A percentile compares a stretch with the other conserved stretches of the same genome.
Evolutionary conservation across 1,140 invertebrate species (phyloP).

Genomic region (Eurosta solidaginis): DNA sequence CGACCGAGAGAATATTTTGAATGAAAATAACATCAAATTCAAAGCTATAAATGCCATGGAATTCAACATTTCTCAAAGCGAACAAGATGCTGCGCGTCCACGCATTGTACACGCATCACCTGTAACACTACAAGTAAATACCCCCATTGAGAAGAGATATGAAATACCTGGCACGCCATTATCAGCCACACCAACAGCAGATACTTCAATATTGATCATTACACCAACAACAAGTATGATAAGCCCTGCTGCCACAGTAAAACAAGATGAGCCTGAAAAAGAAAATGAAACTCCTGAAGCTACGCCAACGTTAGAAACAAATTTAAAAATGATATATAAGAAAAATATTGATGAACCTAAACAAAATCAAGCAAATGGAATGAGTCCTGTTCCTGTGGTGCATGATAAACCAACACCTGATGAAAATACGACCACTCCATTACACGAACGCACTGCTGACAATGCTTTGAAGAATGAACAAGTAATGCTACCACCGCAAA

Average conservation of each 20-base stretch:
- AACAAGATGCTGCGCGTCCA: slow-evolving; percentile 44
- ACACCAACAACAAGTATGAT: not conserved
- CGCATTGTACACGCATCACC: slow-evolving; percentile 39
- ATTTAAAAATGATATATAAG: not conserved
- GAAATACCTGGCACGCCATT: not conserved
- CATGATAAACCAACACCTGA: not conserved
- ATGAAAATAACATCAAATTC: slow-evolving; percentile 51
- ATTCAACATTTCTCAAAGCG: slow-evolving; percentile 47
- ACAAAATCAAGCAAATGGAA: not conserved
- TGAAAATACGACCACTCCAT: not conserved
- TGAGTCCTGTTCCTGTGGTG: not conserved
- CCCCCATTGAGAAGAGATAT: not conserved
- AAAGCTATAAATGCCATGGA: slow-evolving; percentile 48
- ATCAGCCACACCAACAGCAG: not conserved
- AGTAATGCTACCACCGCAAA: not conserved
- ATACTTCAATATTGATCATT: not conserved
- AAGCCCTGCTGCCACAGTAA: not conserved
- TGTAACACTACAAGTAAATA: not conserved
- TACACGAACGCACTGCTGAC: not conserved
- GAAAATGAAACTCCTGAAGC: not conserved
- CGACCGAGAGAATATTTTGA: slow-evolving; percentile 53
- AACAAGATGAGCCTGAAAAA: not conserved
- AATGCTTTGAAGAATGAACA: not conserved
- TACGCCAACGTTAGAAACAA: not conserved
- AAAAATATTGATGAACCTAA: not conserved